Conservation (phyloP, 1,140 invertebrate genomes). For the Drosophila ambigua region DNA sequence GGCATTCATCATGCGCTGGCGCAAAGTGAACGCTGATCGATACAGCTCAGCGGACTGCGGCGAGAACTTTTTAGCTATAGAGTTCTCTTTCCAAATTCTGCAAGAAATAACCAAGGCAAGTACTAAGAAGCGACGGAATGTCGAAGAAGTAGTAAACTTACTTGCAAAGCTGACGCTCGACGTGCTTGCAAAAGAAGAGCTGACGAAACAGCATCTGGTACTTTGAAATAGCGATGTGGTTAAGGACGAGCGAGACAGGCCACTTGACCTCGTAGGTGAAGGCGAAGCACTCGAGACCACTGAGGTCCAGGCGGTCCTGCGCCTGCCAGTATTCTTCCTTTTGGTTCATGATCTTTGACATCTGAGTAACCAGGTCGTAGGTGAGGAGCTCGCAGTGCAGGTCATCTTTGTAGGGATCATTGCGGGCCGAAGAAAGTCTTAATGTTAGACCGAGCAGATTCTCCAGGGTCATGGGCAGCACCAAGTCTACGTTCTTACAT, state of each 20-base stretch:
- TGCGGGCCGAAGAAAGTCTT: constrained; percentile 82
- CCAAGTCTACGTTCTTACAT: constrained; percentile 92
- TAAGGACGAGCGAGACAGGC: constrained; percentile 97
- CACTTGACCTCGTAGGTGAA: constrained; percentile 97
- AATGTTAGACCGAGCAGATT: constrained; percentile 77
- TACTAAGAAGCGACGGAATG: no score
- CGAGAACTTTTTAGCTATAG: constrained; percentile 94
- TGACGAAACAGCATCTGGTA: constrained; percentile 99
- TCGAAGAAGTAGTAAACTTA: constrained; percentile 69
- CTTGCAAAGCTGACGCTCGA: constrained; percentile 94
- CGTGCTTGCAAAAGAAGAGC: constrained; percentile 96
- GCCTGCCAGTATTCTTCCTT: constrained; percentile 86
- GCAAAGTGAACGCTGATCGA: constrained; percentile 94
- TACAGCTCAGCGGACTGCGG: constrained; percentile 89
- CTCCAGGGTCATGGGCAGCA: constrained; percentile 90
- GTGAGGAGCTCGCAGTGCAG: constrained; percentile 94
- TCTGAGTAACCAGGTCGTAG: constrained; percentile 94
- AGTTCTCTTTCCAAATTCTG: constrained; percentile 96
- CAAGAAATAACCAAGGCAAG: constrained; percentile 55
- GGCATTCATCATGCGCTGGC: constrained; percentile 98
- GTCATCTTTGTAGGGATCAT: constrained; percentile 97
- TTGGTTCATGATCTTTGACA: constrained; percentile 90
- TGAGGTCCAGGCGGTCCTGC: constrained; percentile 84
- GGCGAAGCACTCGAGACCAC: constrained; percentile 96
- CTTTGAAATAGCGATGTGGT: constrained; percentile 94